These are phyloP conservation scores for Schizopygopsis malacanthus DNA, from an alignment of 2,797 vertebrate genomes.

Conservation along the genomic window DNA sequence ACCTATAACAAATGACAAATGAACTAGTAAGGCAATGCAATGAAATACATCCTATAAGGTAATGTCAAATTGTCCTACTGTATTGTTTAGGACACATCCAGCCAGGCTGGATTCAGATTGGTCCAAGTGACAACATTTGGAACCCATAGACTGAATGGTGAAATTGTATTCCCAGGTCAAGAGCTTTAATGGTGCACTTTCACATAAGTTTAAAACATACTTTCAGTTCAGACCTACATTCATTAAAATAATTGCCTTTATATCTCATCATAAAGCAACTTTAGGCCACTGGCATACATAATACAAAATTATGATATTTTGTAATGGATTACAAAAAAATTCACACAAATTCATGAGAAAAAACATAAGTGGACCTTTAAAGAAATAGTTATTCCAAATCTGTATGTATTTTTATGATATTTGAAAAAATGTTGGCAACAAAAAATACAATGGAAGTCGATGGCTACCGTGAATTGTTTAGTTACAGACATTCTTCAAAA, in stretches of 20 bases:
- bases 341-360: not conserved
- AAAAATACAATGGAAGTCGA: not conserved
- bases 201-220: not conserved
- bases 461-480: not conserved
- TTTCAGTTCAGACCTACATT: not conserved
- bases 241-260: not conserved
- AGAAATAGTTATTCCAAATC: not conserved
- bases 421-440: not conserved
- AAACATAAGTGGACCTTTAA: not conserved
- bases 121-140: conserved; percentile 1
- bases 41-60: not conserved
- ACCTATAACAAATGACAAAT: not conserved
- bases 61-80: not conserved
- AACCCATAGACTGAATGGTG: not conserved
- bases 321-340: not conserved
- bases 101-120: not conserved
- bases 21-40: not conserved
- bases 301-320: not conserved
- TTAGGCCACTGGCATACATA: not conserved
- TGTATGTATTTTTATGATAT: not conserved
- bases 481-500: not conserved
- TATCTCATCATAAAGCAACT: not conserved
- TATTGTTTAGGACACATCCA: conserved; percentile 11
- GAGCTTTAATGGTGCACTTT: not conserved
- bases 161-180: not conserved